These are phyloP conservation scores for Tigriopus californicus DNA, from an alignment of 2,888 invertebrate genomes.

Conservation along the genomic window DNA sequence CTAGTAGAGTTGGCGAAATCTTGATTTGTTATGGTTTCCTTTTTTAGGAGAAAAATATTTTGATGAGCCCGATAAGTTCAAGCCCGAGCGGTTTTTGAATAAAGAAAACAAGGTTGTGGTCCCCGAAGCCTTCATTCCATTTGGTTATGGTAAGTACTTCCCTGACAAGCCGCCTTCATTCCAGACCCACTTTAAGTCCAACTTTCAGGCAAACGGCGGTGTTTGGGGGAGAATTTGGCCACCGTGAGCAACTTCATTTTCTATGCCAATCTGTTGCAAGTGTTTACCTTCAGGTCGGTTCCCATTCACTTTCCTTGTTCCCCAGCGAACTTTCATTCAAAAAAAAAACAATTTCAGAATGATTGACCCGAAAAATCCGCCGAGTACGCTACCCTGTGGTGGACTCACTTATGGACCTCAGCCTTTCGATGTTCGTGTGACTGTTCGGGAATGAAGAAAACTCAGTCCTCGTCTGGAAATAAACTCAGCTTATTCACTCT, in stretches of 20 bases:
- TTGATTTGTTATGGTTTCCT: no score
- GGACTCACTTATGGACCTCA: no score
- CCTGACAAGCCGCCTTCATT: not conserved
- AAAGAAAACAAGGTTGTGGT: conserved; percentile 13
- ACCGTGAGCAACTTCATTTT: not conserved
- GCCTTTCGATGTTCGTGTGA: no score
- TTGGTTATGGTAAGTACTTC: conserved; percentile 15
- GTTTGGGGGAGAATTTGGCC: not conserved
- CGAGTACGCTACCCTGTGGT: no score
- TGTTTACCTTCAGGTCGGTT: not conserved
- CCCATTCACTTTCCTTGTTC: no score
- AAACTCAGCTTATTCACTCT: no score
- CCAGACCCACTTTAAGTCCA: not conserved
- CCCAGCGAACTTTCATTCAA: no score
- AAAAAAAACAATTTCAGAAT: no score
- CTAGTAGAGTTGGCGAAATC: no score
- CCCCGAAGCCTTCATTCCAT: conserved; percentile 16
- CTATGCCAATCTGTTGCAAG: not conserved
- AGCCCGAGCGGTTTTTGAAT: conserved; percentile 17
- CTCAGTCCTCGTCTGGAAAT: no score
- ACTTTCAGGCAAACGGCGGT: not conserved
- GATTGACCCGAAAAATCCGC: no score
- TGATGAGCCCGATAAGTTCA: conserved; percentile 16
- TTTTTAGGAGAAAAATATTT: conserved; percentile 10
- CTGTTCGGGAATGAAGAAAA: no score